Percentiles rank a stretch among this genome's conserved stretches.
Evolutionary conservation across 1,140 invertebrate genomes (phyloP).

Genomic region (Telenomus remus): DNA sequence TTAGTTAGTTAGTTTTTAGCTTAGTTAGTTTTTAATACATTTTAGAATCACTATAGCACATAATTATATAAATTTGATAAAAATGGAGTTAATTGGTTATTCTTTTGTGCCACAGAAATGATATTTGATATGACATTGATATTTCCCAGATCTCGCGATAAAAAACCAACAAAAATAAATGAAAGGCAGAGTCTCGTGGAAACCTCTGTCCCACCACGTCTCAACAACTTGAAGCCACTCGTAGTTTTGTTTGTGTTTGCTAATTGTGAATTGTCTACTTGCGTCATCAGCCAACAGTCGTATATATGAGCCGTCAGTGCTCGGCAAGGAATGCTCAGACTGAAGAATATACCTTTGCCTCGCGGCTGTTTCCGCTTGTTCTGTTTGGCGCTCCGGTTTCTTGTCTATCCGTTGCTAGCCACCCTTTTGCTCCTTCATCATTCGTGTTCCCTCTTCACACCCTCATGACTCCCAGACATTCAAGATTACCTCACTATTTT

Average conservation of each 20-base stretch:
- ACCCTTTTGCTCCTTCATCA: constrained; percentile 45
- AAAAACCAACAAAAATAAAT: not conserved
- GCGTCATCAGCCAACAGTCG: constrained; percentile 56
- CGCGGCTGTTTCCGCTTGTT: constrained; percentile 55
- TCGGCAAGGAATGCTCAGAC: constrained; percentile 67
- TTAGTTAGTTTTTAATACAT: too few species aligned
- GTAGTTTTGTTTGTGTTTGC: constrained; percentile 74
- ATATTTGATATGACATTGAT: too few species aligned
- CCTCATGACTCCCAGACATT: constrained; percentile 60
- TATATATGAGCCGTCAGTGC: constrained; percentile 56
- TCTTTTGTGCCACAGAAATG: too few species aligned
- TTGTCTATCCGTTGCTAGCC: constrained; percentile 20
- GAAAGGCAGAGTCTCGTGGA: not conserved
- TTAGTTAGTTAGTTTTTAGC: too few species aligned
- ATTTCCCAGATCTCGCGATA: too few species aligned
- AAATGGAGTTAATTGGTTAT: too few species aligned
- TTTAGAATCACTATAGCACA: too few species aligned
- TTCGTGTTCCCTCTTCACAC: constrained; percentile 50
- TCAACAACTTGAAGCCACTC: constrained; percentile 69
- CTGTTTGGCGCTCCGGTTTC: constrained; percentile 52
- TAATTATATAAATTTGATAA: too few species aligned
- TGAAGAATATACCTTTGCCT: constrained; percentile 62
- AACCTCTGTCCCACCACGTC: constrained; percentile 58
- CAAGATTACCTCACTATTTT: constrained; percentile 71
- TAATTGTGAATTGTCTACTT: constrained; percentile 77